Evolutionary conservation across 2,113 vertebrate species (phyloP).

Genomic region (Gymnobelideus leadbeateri): DNA sequence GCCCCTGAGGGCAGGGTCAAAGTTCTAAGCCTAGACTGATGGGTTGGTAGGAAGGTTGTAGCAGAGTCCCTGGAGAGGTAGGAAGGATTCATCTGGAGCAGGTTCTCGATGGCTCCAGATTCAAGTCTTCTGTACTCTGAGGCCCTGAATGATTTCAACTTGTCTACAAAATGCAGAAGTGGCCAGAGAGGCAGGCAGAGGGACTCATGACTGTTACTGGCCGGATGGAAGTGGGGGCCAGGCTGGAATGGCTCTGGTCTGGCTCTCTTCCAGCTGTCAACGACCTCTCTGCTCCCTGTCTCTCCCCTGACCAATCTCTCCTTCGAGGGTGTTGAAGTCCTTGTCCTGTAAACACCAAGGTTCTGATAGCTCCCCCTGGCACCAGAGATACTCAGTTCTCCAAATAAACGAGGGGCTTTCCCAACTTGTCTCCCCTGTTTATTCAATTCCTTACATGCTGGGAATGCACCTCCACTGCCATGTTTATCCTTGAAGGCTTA

Average conservation of each 20-base stretch:
- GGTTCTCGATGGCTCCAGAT: neutral
- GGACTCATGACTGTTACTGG: neutral
- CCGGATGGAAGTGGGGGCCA: neutral
- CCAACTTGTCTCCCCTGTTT: neutral
- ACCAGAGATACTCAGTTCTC: neutral
- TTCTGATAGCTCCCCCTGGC: neutral
- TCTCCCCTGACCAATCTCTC: neutral
- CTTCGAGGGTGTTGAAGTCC: neutral
- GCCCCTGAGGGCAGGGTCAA: neutral
- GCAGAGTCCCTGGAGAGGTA: neutral
- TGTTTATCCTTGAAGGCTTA: neutral
- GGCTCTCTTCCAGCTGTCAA: neutral
- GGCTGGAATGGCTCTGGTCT: neutral
- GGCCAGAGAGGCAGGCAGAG: neutral
- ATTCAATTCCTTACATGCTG: neutral
- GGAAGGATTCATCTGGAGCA: neutral
- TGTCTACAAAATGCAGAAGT: conserved; percentile 6
- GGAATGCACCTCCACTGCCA: neutral
- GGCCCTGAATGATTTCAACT: neutral
- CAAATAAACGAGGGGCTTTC: neutral
- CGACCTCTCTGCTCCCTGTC: neutral
- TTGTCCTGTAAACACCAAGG: neutral
- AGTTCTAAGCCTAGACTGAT: neutral
- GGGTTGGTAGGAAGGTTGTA: neutral
- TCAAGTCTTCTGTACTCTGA: neutral